Evolutionary conservation across 37 sponge, comb jelly and placozoan genomes (phyloP), one percentile per base, ranked within the genome.

Genomic region (Geodia barretti): DNA sequence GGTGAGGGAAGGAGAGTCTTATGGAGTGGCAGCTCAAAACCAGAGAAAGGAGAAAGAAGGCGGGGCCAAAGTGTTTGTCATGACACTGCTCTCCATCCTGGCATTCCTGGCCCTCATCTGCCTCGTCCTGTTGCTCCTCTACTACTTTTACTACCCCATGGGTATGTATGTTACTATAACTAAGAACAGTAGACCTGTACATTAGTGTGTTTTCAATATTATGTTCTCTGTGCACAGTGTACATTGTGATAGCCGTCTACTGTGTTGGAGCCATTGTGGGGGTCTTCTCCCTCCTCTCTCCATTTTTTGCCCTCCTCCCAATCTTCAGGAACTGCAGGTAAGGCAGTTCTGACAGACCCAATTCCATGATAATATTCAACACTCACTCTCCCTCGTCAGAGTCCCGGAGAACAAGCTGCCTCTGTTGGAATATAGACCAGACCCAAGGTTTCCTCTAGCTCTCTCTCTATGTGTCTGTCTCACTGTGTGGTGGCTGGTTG

Each of bases 401-500:
- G 36, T 88, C 0, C 84, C 89, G 30, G 60, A 30, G 28, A 80
- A 87, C 68, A 87, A 87, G 58, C 3, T 84, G 9, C 88, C 88
- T 28, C 29, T 90, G 11, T 62, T 94, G 11, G 43, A 68, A 28
- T 71, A 90, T 64, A 84, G 89, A 60, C 95, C 95, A 5, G 88
- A 91, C 58, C 86, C 85, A 2, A 78, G 76, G 58, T 94, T 94
- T 86, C 87, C 87, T 70, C 25, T 91, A 28, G 74, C 86, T 0
- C 26, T 88, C 60, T 24, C 75, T 5, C 54, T 81, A 33, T 82
- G 87, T 79, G 68, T 84, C 23, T 75, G 64, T 25, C 24, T 93
- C 0, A 77, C 89, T 0, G 67, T 89, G 43, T 89, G 92, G 88
- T 97, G 97, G 97, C 65, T 76, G n/a, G 82, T 91, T 30, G 88